Evolutionary conservation across 2,113 vertebrate genomes (phyloP).

Genomic region (Lophochroa leadbeateri): DNA sequence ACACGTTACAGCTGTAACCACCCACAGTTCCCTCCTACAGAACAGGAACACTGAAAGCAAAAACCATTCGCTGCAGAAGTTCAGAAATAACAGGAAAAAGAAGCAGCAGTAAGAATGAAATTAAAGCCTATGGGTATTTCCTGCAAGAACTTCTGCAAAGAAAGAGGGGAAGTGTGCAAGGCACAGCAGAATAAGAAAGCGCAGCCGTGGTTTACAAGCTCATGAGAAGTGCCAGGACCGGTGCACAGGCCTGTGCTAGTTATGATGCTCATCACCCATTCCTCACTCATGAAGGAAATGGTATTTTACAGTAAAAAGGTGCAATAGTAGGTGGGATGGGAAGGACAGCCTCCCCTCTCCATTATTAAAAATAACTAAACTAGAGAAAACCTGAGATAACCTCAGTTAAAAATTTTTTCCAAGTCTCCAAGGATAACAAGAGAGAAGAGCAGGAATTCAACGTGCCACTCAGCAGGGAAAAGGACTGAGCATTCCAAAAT

Average conservation of each 20-base stretch:
- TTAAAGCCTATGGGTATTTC: conserved; percentile 31
- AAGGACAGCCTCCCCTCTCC: background rate
- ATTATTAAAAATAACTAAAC: conserved; percentile 27
- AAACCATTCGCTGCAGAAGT: conserved; percentile 50
- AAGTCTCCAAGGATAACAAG: background rate
- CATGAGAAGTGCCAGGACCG: background rate
- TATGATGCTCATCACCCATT: background rate
- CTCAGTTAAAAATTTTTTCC: background rate
- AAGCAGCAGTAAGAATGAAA: background rate
- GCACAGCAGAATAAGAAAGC: background rate
- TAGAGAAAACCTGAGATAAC: conserved; percentile 32
- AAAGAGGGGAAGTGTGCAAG: background rate
- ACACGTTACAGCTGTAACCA: conserved; percentile 67
- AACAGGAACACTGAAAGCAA: conserved; percentile 60
- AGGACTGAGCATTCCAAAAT: background rate
- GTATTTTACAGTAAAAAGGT: background rate
- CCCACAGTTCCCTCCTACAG: conserved; percentile 67
- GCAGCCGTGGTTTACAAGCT: background rate
- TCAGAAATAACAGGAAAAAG: conserved; percentile 49
- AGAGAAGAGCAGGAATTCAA: background rate
- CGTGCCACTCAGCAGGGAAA: background rate
- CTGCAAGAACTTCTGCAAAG: background rate
- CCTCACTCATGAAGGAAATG: background rate
- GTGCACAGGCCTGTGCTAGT: background rate
- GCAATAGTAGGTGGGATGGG: background rate